Conservation (phyloP, 2,113 vertebrate genomes). For the Xiphophorus maculatus region DNA sequence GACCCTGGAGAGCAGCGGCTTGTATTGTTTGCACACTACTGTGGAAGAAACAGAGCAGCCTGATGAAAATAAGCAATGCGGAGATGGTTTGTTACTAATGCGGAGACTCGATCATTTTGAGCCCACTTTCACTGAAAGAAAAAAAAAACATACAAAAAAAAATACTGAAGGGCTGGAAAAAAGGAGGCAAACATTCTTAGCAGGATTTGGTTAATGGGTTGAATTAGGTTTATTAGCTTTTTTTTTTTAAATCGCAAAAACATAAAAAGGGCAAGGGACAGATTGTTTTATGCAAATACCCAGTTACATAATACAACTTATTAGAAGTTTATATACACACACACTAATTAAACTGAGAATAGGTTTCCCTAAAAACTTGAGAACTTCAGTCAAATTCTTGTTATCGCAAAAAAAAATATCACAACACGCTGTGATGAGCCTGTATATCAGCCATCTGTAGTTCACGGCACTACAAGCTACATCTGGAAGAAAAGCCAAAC, state of each 20-base stretch:
- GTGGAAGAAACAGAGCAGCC: slow-evolving; percentile 12
- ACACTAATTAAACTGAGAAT: not conserved
- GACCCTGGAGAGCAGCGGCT: slow-evolving; percentile 18
- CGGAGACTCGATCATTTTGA: not conserved
- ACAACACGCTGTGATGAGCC: no score
- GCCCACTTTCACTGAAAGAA: not conserved
- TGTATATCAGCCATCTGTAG: no score
- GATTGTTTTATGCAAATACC: no score
- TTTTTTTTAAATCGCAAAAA: not conserved
- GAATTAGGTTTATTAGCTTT: not conserved
- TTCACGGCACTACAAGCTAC: no score
- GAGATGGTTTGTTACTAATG: not conserved
- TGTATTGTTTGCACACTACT: slow-evolving; percentile 19
- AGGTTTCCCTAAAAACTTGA: not conserved
- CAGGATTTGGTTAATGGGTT: not conserved
- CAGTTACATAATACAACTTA: no score
- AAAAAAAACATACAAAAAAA: no score
- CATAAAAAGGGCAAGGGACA: no score
- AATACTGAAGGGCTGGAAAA: not conserved
- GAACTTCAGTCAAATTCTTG: no score
- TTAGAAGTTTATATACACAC: no score
- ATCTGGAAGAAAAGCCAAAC: no score
- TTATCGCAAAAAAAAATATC: no score
- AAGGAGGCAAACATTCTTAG: not conserved
- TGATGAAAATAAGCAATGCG: not conserved